phyloP scores from a whole-genome alignment of 2,113 vertebrate species.

The Embiotoca jacksoni region DNA sequence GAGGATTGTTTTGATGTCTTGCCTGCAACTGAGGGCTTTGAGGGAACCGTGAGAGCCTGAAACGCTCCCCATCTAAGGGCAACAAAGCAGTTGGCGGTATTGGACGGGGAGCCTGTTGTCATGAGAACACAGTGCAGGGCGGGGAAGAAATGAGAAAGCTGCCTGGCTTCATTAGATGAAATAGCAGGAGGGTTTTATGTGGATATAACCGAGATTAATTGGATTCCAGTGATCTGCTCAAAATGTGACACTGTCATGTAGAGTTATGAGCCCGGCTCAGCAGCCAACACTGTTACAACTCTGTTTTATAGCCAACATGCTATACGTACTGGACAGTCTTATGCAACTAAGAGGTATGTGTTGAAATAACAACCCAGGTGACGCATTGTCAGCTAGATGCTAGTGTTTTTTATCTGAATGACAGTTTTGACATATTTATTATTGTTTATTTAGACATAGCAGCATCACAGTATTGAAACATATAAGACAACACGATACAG shows the following conservation, averaged over 20 bases:
- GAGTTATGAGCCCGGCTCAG: conserved; percentile 58
- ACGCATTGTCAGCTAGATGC: neutral
- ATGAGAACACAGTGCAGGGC: conserved; percentile 68
- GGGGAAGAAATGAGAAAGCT: conserved; percentile 42
- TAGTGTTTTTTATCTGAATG: neutral
- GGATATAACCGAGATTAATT: conserved; percentile 78
- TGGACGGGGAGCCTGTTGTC: conserved; percentile 73
- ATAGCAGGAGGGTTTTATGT: conserved; percentile 73
- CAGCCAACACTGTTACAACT: conserved; percentile 22
- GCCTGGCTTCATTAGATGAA: conserved; percentile 71
- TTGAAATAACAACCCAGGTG: conserved; percentile 16
- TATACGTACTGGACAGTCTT: conserved; percentile 19
- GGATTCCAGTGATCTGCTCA: conserved; percentile 68
- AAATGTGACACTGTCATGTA: conserved; percentile 71
- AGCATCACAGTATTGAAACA: neutral
- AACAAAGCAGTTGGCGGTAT: conserved; percentile 67
- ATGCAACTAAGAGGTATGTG: conserved; percentile 22
- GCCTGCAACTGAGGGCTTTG: conserved; percentile 36
- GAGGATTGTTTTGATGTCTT: conserved; percentile 59
- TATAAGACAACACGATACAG: neutral
- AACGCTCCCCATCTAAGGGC: conserved; percentile 49
- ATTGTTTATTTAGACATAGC: neutral
- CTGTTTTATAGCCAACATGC: conserved; percentile 22
- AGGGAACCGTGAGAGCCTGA: conserved; percentile 47
- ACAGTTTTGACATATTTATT: conserved; percentile 13